Percentiles rank a stretch among this genome's conserved stretches.
phyloP scores from a whole-genome alignment of 2,113 vertebrate species.

The Prunella fulvescens region DNA sequence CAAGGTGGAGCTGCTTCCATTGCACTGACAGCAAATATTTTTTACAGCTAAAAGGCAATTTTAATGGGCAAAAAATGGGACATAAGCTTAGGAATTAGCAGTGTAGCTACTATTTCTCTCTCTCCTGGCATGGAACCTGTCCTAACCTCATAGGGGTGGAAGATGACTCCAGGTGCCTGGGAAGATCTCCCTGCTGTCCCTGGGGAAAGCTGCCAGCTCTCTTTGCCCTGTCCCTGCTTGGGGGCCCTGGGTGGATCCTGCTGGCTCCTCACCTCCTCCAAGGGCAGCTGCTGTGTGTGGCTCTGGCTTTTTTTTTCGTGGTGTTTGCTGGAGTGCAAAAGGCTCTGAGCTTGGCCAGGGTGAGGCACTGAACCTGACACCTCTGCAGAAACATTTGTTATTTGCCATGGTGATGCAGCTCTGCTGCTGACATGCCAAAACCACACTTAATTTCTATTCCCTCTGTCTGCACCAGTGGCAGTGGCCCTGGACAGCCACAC shows the following conservation, averaged over 20 bases:
- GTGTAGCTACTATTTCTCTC: background rate
- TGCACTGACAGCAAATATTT: background rate
- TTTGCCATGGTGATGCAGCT: background rate
- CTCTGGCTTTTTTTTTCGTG: background rate
- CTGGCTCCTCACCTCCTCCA: background rate
- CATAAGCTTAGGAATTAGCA: background rate
- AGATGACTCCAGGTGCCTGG: fast-evolving
- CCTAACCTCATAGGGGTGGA: background rate
- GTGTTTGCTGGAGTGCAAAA: background rate
- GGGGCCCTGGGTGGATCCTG: background rate
- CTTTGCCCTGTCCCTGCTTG: fast-evolving
- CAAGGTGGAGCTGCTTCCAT: background rate
- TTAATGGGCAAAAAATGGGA: background rate
- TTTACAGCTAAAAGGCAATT: background rate
- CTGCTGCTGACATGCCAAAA: background rate
- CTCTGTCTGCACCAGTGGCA: background rate
- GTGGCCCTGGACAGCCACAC: background rate
- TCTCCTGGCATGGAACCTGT: background rate
- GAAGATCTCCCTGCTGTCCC: background rate
- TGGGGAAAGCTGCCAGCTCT: background rate
- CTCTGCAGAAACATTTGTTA: background rate
- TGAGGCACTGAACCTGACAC: background rate
- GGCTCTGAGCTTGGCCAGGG: background rate
- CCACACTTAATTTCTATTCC: background rate
- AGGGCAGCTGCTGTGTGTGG: background rate